Conservation (phyloP, 2,797 vertebrate species). For the Intellagama lesueurii region DNA sequence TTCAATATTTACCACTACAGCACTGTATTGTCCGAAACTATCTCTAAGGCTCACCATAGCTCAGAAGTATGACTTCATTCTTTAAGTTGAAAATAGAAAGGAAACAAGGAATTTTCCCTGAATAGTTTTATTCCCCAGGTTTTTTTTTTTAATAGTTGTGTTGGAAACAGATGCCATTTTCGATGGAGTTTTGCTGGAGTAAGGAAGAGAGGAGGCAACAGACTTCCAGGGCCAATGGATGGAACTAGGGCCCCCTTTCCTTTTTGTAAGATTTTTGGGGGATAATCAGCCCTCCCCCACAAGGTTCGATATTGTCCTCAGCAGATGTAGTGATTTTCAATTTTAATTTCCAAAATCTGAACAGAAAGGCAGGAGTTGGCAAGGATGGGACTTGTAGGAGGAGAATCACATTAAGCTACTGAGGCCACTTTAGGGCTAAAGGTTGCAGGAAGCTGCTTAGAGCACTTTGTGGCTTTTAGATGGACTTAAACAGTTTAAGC, state of each 20-base stretch:
- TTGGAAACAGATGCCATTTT: not conserved
- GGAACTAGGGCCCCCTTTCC: not conserved
- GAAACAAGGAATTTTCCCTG: not conserved
- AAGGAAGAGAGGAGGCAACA: not conserved
- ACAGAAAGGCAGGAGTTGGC: not conserved
- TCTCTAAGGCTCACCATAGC: not conserved
- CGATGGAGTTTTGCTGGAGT: not conserved
- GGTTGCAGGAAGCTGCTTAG: conserved; percentile 3
- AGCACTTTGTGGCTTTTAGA: conserved; percentile 61
- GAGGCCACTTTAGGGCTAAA: conserved; percentile 28
- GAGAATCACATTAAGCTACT: not conserved
- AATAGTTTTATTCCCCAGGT: not conserved
- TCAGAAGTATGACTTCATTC: not conserved
- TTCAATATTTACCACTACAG: not conserved
- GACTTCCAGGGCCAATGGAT: not conserved
- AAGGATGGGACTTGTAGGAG: not conserved
- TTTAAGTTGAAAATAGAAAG: not conserved
- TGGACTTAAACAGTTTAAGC: conserved; percentile 71
- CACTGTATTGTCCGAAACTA: not conserved
- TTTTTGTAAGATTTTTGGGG: not conserved
- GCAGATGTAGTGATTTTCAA: not conserved
- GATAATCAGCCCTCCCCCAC: no score
- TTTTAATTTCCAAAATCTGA: not conserved
- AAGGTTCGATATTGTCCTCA: not conserved
- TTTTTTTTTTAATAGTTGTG: not conserved